Percentiles rank a stretch among this genome's conserved stretches.
Conservation (phyloP, 2,797 vertebrate genomes). For the Apogon hyalosoma region DNA sequence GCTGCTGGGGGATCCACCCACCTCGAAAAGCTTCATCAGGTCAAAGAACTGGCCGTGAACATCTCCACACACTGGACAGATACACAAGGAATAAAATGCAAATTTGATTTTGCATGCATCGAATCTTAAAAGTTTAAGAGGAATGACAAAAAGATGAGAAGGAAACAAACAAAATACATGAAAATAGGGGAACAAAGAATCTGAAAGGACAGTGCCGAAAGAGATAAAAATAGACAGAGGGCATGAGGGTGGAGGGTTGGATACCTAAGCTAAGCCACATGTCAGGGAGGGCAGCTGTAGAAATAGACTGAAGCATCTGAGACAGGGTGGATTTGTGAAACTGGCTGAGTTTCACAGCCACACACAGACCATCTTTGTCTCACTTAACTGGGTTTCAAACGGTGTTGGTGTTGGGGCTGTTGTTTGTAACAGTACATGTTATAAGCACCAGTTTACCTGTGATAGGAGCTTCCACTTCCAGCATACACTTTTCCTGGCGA, state of each 20-base stretch:
- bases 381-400: background rate
- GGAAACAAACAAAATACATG: background rate
- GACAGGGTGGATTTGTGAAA: conserved; percentile 29
- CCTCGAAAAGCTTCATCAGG: conserved; percentile 99
- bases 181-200: conserved; percentile 14
- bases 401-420: background rate
- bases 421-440: background rate
- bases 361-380: background rate
- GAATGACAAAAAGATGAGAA: background rate
- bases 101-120: background rate
- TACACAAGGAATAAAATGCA: conserved; percentile 26
- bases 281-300: conserved; percentile 48
- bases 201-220: conserved; percentile 6
- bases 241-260: conserved; percentile 41
- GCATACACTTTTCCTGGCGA: conserved; percentile 95
- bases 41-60: conserved; percentile 99
- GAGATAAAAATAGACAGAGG: conserved; percentile 40
- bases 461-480: conserved; percentile 96
- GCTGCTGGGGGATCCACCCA: conserved; percentile 93
- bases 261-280: conserved; percentile 44
- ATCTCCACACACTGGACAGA: conserved; percentile 92
- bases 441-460: conserved; percentile 84
- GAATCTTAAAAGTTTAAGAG: background rate
- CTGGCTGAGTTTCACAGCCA: background rate
- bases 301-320: conserved; percentile 28